A percentile compares a stretch with the other conserved stretches of the same genome.
phyloP scores from a whole-genome alignment of 2,888 invertebrate genomes.

The Athalia rosae region DNA sequence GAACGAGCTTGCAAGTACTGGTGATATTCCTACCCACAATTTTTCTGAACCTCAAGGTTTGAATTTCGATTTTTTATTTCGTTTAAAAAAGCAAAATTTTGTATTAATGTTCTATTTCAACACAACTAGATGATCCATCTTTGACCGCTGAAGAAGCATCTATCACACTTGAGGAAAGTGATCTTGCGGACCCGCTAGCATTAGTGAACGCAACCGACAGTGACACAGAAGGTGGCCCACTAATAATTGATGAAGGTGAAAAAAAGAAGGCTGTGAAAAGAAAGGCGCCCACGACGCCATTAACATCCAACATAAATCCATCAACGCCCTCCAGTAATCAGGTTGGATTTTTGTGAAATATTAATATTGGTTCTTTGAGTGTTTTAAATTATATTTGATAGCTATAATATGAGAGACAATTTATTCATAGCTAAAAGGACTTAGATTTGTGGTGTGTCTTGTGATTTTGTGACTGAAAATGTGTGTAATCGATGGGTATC shows the following conservation, averaged over 20 bases:
- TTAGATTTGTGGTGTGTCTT: no score
- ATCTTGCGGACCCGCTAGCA: constrained; percentile 15
- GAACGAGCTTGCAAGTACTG: constrained; percentile 81
- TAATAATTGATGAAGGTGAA: constrained; percentile 70
- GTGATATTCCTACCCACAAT: constrained; percentile 52
- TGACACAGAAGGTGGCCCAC: constrained; percentile 66
- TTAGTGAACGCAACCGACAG: constrained; percentile 56
- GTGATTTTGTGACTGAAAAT: no score
- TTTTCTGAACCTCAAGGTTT: constrained; percentile 21
- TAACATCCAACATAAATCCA: constrained; percentile 54
- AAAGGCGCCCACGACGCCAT: constrained; percentile 56
- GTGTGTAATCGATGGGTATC: background rate
- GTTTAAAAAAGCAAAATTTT: background rate
- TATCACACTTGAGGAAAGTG: constrained; percentile 23
- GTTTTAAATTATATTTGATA: background rate
- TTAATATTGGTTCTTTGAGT: background rate
- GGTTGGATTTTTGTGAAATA: constrained; percentile 56
- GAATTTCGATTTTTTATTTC: background rate
- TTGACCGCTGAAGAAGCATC: background rate
- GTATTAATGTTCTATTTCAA: background rate
- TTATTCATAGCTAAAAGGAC: no score
- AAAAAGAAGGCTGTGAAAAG: constrained; percentile 69
- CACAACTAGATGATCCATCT: background rate
- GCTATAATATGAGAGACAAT: no score
- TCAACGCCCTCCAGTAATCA: constrained; percentile 48